phyloP scores from a whole-genome alignment of 2,888 invertebrate species.

The Drosophila nigritarsus region DNA sequence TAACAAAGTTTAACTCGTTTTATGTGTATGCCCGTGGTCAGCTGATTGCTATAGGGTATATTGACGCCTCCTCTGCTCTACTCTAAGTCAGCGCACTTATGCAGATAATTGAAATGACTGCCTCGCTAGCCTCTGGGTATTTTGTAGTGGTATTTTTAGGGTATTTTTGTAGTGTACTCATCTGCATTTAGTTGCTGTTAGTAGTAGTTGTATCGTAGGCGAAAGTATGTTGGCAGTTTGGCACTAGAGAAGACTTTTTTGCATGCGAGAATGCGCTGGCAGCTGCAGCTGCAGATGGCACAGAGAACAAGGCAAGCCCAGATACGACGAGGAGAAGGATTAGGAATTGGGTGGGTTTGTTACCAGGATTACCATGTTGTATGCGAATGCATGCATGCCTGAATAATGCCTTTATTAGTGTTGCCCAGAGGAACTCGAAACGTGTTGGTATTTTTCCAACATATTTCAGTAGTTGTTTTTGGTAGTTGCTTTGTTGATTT shows the following conservation, averaged over 20 bases:
- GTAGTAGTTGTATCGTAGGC: neutral
- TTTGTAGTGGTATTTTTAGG: neutral
- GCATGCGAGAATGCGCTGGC: slow-evolving; percentile 68
- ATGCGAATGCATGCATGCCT: slow-evolving; percentile 50
- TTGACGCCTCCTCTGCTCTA: neutral
- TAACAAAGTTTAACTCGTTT: slow-evolving; percentile 73
- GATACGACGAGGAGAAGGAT: slow-evolving; percentile 36
- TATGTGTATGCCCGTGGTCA: slow-evolving; percentile 34
- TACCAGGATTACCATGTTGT: slow-evolving; percentile 63
- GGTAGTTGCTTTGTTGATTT: slow-evolving; percentile 33
- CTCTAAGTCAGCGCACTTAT: neutral
- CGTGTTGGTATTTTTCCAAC: slow-evolving; percentile 8
- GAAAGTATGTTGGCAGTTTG: slow-evolving; percentile 61
- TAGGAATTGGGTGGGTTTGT: slow-evolving; percentile 12
- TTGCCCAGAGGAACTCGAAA: slow-evolving; percentile 16
- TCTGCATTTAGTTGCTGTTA: neutral
- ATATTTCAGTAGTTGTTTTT: slow-evolving; percentile 8
- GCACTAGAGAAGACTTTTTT: slow-evolving; percentile 60
- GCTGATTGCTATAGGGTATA: slow-evolving; percentile 2
- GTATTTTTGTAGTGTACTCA: slow-evolving; percentile 18
- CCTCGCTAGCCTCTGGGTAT: no score
- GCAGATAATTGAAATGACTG: neutral
- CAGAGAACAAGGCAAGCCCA: slow-evolving; percentile 50
- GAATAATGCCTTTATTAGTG: slow-evolving; percentile 76
- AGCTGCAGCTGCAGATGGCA: slow-evolving; percentile 59